Evolutionary conservation across 2,797 vertebrate genomes (phyloP).

Genomic region (Cetoscarus ocellatus): DNA sequence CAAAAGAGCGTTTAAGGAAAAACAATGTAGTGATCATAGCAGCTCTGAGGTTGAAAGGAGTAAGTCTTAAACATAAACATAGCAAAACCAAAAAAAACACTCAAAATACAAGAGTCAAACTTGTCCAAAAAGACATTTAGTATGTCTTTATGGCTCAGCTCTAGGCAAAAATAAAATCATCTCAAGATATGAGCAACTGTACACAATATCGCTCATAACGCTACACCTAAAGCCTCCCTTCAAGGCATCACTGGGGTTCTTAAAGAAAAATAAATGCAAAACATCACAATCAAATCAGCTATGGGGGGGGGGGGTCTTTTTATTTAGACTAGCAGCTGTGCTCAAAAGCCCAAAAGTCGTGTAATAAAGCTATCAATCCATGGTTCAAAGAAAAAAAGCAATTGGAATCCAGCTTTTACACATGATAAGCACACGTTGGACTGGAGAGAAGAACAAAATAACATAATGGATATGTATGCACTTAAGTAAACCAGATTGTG

Average conservation of each 20-base stretch:
- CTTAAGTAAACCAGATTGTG: no score
- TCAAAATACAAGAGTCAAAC: no score
- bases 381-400: slow-evolving; percentile 1
- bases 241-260: neutral
- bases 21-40: neutral
- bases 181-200: neutral
- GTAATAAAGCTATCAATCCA: neutral
- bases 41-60: neutral
- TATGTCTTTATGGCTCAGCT: no score
- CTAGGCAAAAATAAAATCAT: no score
- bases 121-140: no score
- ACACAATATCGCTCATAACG: slow-evolving; percentile 1
- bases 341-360: neutral
- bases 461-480: no score
- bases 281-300: neutral
- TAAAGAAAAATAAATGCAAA: slow-evolving; percentile 1
- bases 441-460: neutral
- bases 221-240: neutral
- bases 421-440: no score
- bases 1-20: neutral
- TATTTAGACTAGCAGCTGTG: neutral
- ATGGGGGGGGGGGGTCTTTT: neutral
- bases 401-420: no score
- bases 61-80: neutral
- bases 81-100: no score